Conservation (phyloP, 2,888 invertebrate genomes). For the Euphydryas editha region DNA sequence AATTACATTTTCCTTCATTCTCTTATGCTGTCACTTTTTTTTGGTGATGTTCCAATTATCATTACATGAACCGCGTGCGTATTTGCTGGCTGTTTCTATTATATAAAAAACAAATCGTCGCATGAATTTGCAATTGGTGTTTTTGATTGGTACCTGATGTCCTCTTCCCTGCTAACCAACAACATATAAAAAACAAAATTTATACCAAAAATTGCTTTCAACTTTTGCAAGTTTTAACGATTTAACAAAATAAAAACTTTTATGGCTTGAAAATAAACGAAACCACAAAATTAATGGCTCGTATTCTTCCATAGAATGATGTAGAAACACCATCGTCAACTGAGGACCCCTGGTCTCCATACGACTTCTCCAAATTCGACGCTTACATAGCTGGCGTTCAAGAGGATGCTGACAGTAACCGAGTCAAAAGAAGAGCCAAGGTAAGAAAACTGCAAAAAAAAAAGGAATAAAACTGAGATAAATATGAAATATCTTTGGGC, state of each 20-base stretch:
- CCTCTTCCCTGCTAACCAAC: too few relatives aligned
- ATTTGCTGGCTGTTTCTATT: too few relatives aligned
- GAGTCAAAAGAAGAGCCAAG: conserved; percentile 69
- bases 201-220: too few relatives aligned
- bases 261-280: background rate
- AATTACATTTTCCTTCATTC: too few relatives aligned
- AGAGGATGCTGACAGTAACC: conserved; percentile 58
- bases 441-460: conserved; percentile 46
- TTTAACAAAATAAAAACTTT: background rate
- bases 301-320: conserved; percentile 38
- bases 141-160: too few relatives aligned
- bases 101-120: too few relatives aligned
- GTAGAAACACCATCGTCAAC: conserved; percentile 31
- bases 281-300: background rate
- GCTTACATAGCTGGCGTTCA: conserved; percentile 50
- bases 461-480: background rate
- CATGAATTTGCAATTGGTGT: too few relatives aligned
- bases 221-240: too few relatives aligned
- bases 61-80: too few relatives aligned
- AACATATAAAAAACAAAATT: too few relatives aligned
- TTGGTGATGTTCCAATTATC: too few relatives aligned
- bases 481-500: background rate
- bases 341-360: conserved; percentile 61
- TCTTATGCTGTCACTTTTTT: too few relatives aligned
- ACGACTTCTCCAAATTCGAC: conserved; percentile 68